phyloP scores from a whole-genome alignment of 92 coral and sea anemone species.

The Heliopora coerulea region DNA sequence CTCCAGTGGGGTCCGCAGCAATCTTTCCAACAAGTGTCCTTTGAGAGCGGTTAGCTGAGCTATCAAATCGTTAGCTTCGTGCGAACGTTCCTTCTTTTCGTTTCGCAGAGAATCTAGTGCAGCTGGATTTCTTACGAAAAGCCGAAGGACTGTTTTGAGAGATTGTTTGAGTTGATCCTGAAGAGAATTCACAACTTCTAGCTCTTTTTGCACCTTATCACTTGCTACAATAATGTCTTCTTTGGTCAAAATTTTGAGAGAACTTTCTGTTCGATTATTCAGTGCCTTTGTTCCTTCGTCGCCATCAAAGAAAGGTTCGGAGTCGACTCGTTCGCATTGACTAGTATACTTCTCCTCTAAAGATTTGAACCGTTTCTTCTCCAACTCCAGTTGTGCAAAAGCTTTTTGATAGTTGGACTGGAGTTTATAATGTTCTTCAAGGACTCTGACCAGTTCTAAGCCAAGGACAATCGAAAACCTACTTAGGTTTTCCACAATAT shows the following conservation, averaged over 20 bases:
- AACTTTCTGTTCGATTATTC: slow-evolving; percentile 50
- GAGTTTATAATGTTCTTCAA: slow-evolving; percentile 74
- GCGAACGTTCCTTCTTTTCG: slow-evolving; percentile 70
- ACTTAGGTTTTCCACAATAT: slow-evolving; percentile 70
- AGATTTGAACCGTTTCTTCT: slow-evolving; percentile 45
- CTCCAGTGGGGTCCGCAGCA: slow-evolving; percentile 86
- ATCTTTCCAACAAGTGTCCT: slow-evolving; percentile 78
- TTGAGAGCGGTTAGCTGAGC: slow-evolving; percentile 67
- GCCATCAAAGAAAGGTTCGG: slow-evolving; percentile 47
- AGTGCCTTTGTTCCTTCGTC: slow-evolving; percentile 34
- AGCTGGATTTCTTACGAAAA: slow-evolving; percentile 82
- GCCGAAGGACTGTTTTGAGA: slow-evolving; percentile 70
- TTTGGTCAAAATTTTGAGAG: slow-evolving; percentile 50
- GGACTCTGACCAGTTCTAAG: slow-evolving; percentile 60
- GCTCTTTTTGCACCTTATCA: slow-evolving; percentile 40
- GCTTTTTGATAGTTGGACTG: slow-evolving; percentile 84
- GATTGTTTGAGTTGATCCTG: slow-evolving; percentile 70
- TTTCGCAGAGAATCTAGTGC: slow-evolving; percentile 67
- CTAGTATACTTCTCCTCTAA: slow-evolving; percentile 8
- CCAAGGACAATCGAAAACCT: slow-evolving; percentile 90
- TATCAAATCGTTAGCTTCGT: slow-evolving; percentile 72
- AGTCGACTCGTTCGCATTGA: slow-evolving; percentile 16
- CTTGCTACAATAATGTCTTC: slow-evolving; percentile 48
- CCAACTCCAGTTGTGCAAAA: slow-evolving; percentile 67
- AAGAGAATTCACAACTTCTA: slow-evolving; percentile 50